phyloP scores from a whole-genome alignment of 2,888 invertebrate species.

The Tinea pellionella region DNA sequence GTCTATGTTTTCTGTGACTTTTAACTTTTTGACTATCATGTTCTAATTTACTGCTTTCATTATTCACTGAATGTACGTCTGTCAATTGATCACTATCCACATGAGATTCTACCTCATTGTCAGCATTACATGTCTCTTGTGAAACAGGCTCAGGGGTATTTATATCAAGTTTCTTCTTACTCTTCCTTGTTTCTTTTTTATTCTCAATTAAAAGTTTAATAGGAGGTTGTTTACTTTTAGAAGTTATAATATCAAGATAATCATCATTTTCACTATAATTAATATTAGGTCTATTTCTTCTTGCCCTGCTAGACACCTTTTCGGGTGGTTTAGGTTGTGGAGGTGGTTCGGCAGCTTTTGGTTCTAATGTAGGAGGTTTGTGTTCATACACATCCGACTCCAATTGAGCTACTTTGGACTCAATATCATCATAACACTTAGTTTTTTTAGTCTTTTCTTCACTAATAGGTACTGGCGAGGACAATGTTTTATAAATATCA shows the following conservation, averaged over 20 bases:
- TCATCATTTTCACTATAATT: constrained; percentile 71
- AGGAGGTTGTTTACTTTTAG: constrained; percentile 38
- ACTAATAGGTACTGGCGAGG: constrained; percentile 51
- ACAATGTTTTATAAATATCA: constrained; percentile 62
- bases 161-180: constrained; percentile 43
- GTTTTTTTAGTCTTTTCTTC: constrained; percentile 35
- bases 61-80: constrained; percentile 41
- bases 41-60: constrained; percentile 32
- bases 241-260: constrained; percentile 58
- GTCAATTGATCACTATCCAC: constrained; percentile 44
- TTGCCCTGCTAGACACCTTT: constrained; percentile 39
- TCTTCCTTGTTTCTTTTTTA: constrained; percentile 52
- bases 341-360: constrained; percentile 48
- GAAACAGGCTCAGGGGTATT: constrained; percentile 24
- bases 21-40: constrained; percentile 30
- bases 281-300: constrained; percentile 58
- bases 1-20: constrained; percentile 42
- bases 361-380: constrained; percentile 45
- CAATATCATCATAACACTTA: constrained; percentile 42
- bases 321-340: constrained; percentile 8
- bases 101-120: constrained; percentile 35
- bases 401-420: constrained; percentile 44
- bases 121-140: constrained; percentile 30
- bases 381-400: constrained; percentile 45
- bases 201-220: constrained; percentile 53